Base-by-base conservation (phyloP, 1,140 invertebrate genomes). In the Hylyphantes graminicola region DNA sequence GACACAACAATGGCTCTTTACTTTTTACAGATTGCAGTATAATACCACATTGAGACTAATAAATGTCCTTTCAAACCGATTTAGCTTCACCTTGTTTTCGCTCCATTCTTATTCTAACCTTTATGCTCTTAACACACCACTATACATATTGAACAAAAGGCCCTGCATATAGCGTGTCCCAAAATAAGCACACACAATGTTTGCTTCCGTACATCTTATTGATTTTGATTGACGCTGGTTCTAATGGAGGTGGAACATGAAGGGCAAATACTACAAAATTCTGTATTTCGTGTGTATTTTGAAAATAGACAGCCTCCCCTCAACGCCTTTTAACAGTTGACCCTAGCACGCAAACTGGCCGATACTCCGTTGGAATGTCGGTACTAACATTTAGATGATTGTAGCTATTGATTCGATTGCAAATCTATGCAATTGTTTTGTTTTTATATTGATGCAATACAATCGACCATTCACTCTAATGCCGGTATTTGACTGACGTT, bases 221-320 rank as follows among this genome's bases (percentile, higher is more conserved):
- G 76, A 67, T 78, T 78, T 54, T 65, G 63, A 78, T 78, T 78
- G 76, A 78, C 74, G 54, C 35, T 63, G 13, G 10, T 61, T 15
- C 64, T 78, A 78, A 78, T 78, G 64, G 76, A 65, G 19, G 67
- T 61, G 12, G 55, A 19, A 64, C 74, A 77, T 77, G 74, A 77
- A 78, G 63, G 76, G 48, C 76, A 78, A 78, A 53, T 8, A 64
- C 51, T 50, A 17, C 21, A 35, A 70, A 54, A 70, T 78, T 78
- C 67, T 54, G 63, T 78, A 65, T 78, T 53, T 78, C 76, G 76
- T 78, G 76, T 70, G 12, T 64, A 7, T n/a, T 19, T 64, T 64
- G 61, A 64, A 19, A 21, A 2, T 11, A 64, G 21, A 19, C 61
- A 64, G 59, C 63, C 63, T 12, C 50, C 68, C 19, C 19, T 70